These are phyloP conservation scores for Zelostemma sp. DNA, from an alignment of 1,140 invertebrate species.

Conservation along the genomic window DNA sequence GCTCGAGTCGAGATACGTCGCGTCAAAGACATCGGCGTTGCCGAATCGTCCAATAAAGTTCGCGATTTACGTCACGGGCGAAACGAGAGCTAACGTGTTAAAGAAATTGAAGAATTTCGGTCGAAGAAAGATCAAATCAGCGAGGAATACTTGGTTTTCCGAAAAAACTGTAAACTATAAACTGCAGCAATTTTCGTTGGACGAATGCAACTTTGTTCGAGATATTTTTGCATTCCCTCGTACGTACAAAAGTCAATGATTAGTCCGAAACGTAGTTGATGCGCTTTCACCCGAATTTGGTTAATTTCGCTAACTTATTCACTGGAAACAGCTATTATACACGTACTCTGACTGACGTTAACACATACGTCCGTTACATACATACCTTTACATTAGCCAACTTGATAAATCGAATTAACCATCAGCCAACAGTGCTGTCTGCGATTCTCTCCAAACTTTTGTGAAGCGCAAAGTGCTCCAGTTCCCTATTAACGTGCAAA, in stretches of 20 bases:
- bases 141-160: not conserved
- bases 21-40: not conserved
- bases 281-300: constrained; percentile 44
- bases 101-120: not conserved
- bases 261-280: constrained; percentile 52
- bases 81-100: not conserved
- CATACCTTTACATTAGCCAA: constrained; percentile 44
- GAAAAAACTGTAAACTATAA: too few species aligned
- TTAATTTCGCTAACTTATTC: constrained; percentile 48
- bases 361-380: constrained; percentile 42
- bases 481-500: constrained; percentile 44
- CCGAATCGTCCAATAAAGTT: not conserved
- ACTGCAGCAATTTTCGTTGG: too few species aligned
- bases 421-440: constrained; percentile 45
- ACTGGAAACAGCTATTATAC: constrained; percentile 45
- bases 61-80: not conserved
- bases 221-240: too few species aligned
- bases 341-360: constrained; percentile 43
- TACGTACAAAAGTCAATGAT: constrained; percentile 50
- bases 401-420: constrained; percentile 51
- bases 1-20: too few species aligned
- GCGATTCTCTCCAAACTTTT: constrained; percentile 50
- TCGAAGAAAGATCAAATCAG: not conserved
- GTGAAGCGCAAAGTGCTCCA: constrained; percentile 43
- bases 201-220: too few species aligned